Conservation (phyloP, 23 tunicate genomes). For the Trididemnum miniatum region DNA sequence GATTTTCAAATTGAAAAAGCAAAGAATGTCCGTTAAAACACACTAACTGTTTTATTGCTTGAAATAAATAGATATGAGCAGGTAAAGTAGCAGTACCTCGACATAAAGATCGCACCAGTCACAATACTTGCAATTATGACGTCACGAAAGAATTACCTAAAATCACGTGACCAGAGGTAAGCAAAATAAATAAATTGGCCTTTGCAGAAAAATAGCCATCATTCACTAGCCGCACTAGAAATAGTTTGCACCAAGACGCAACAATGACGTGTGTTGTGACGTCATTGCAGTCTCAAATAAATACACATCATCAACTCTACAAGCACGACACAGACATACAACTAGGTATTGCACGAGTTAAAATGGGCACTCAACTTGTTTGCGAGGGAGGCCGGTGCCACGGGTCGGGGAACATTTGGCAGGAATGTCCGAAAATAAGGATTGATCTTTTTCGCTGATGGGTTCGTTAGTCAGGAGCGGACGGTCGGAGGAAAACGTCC, state of each 20-base stretch:
- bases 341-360: constrained; percentile 25
- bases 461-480: not conserved
- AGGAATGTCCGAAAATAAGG: not conserved
- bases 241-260: constrained; percentile 6
- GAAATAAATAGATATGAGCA: too few species aligned
- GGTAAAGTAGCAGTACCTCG: too few species aligned
- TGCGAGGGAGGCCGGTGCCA: constrained; percentile 34
- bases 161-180: too few species aligned
- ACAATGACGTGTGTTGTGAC: not conserved
- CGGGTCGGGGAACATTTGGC: constrained; percentile 48
- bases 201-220: not conserved
- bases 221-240: too few species aligned
- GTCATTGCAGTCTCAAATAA: not conserved
- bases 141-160: too few species aligned
- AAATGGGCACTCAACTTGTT: constrained; percentile 77
- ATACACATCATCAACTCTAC: not conserved
- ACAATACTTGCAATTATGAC: too few species aligned
- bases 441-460: not conserved
- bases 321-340: not conserved
- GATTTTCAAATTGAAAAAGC: too few species aligned
- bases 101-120: too few species aligned
- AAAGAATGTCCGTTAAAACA: too few species aligned
- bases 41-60: too few species aligned
- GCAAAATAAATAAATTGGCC: not conserved
- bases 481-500: constrained; percentile 22